A percentile compares a stretch with the other conserved stretches of the same genome.
Conservation (phyloP, 2,113 vertebrate species). For the Alethe diademata region DNA sequence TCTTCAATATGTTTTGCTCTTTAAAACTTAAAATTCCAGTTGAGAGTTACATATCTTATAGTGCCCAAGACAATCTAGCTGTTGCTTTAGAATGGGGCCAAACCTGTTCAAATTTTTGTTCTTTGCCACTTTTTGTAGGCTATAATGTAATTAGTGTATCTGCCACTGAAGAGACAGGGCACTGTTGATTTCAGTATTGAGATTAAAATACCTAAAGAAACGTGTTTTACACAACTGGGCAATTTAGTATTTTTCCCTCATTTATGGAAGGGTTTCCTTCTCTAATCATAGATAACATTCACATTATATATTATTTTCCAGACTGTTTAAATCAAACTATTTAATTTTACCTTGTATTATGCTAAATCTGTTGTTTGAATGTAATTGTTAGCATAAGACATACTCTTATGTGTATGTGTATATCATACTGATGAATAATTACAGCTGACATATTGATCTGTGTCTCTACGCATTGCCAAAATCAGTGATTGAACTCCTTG, state of each 20-base stretch:
- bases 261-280: not conserved
- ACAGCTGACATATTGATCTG: not conserved
- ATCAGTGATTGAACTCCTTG: not conserved
- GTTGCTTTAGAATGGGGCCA: not conserved
- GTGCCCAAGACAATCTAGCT: not conserved
- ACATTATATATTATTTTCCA: not conserved
- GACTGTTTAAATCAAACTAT: not conserved
- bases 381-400: not conserved
- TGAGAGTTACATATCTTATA: not conserved
- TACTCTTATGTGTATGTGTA: not conserved
- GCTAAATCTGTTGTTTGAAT: not conserved
- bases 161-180: not conserved
- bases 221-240: not conserved
- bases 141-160: not conserved
- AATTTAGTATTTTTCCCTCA: not conserved
- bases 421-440: not conserved
- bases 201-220: not conserved
- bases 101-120: not conserved
- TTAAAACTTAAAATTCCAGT: not conserved
- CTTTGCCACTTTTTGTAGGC: not conserved
- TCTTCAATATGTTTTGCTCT: conserved; percentile 31
- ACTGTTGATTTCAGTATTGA: not conserved
- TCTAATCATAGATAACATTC: not conserved
- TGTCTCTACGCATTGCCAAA: not conserved
- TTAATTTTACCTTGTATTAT: not conserved